Percentiles rank a stretch among this genome's conserved stretches.
These are phyloP conservation scores for Cephus cinctus DNA, from an alignment of 1,140 invertebrate species.

Conservation along the genomic window DNA sequence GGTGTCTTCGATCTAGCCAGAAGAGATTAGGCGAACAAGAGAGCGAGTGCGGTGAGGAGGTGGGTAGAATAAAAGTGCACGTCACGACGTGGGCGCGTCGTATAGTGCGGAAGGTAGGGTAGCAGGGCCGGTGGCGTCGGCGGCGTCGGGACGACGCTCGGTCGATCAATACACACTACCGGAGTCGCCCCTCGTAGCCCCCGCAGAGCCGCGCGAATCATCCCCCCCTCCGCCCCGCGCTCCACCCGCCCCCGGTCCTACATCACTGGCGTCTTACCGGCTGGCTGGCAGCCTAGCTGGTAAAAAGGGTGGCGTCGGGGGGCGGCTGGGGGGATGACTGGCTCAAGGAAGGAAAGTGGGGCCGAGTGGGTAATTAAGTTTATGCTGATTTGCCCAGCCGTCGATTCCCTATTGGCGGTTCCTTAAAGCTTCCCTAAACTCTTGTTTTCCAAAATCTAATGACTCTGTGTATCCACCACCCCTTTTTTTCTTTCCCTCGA, in stretches of 20 bases:
- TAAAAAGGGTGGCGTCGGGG: background rate
- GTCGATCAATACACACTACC: constrained; percentile 47
- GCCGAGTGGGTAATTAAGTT: constrained; percentile 5
- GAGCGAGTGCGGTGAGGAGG: background rate
- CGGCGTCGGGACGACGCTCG: constrained; percentile 20
- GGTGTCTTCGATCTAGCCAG: background rate
- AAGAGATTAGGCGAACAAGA: background rate
- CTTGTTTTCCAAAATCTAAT: no score
- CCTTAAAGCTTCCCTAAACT: no score
- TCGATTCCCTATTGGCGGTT: no score
- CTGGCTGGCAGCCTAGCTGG: constrained; percentile 14
- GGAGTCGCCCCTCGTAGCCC: constrained; percentile 17
- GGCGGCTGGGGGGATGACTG: background rate
- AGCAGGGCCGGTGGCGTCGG: constrained; percentile 14
- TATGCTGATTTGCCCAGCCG: no score
- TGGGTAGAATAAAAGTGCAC: constrained; percentile 17
- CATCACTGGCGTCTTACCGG: constrained; percentile 4
- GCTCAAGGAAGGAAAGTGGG: constrained; percentile 5
- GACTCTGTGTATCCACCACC: no score
- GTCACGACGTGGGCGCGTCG: constrained; percentile 27
- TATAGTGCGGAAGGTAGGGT: no score
- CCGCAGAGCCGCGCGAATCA: no score
- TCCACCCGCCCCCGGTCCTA: constrained; percentile 20
- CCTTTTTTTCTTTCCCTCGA: no score
- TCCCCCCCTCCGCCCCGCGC: constrained; percentile 20